Conservation (phyloP, 2,797 vertebrate species). For the Erithacus rubecula region DNA sequence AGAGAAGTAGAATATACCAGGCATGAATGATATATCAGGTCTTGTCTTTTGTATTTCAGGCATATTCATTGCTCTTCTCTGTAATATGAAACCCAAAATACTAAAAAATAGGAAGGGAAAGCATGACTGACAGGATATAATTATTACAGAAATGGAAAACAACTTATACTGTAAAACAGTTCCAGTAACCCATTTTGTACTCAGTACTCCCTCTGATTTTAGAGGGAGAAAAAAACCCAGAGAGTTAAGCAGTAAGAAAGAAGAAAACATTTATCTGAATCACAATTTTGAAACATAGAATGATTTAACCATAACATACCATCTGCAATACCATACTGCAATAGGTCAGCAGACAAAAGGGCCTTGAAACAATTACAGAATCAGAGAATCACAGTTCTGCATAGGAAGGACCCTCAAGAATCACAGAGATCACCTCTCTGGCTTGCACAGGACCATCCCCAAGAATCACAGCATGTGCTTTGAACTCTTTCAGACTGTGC, state of each 20-base stretch:
- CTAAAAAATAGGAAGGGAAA: not conserved
- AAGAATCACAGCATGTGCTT: not conserved
- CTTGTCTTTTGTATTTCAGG: not conserved
- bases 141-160: not conserved
- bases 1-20: not conserved
- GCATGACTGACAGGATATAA: not conserved
- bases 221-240: not conserved
- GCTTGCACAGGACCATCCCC: not conserved
- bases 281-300: not conserved
- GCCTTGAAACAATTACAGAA: not conserved
- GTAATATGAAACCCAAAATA: not conserved
- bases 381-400: not conserved
- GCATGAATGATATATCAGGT: not conserved
- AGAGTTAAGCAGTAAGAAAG: not conserved
- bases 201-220: not conserved
- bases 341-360: not conserved
- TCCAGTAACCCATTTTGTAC: not conserved
- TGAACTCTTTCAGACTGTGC: too few species aligned
- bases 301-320: not conserved
- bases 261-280: not conserved
- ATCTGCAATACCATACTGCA: not conserved
- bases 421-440: not conserved
- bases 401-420: not conserved
- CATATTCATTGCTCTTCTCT: not conserved
- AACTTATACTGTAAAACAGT: not conserved